Conservation (phyloP, 2,113 vertebrate genomes). For the Pachyramphus minor region DNA sequence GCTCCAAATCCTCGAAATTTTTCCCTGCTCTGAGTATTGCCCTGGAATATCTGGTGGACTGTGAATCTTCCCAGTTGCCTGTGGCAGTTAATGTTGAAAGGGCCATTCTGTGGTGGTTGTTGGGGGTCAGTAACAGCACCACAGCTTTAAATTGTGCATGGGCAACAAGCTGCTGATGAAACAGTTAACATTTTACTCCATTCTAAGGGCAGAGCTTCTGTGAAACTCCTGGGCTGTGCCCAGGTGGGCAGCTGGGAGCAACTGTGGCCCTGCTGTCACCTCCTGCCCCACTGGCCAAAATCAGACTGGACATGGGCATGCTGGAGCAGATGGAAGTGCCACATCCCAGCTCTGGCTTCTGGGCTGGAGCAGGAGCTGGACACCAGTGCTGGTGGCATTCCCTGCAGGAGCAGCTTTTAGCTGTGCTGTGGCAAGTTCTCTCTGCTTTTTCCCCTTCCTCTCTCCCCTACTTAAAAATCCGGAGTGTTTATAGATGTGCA, state of each 20-base stretch:
- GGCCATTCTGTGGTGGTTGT: neutral
- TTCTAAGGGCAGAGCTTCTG: neutral
- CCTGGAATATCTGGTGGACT: neutral
- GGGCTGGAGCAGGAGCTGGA: neutral
- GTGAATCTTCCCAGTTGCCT: neutral
- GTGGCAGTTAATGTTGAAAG: fast-evolving
- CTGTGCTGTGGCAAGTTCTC: neutral
- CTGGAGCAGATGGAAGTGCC: neutral
- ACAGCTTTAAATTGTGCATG: fast-evolving
- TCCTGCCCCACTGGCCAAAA: neutral
- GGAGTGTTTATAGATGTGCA: neutral
- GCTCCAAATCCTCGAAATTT: neutral
- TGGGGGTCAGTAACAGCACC: neutral
- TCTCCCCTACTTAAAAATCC: neutral
- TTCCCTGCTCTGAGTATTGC: neutral
- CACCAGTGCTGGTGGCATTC: neutral
- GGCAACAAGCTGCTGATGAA: neutral
- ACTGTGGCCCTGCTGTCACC: neutral
- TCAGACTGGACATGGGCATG: fast-evolving
- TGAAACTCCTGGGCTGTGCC: neutral
- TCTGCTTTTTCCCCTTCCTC: neutral
- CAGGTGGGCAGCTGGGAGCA: neutral
- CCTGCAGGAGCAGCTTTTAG: neutral
- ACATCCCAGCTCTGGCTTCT: neutral
- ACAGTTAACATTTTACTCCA: neutral